Base-by-base conservation (phyloP, 2,888 invertebrate species). In the Nineta flava region DNA sequence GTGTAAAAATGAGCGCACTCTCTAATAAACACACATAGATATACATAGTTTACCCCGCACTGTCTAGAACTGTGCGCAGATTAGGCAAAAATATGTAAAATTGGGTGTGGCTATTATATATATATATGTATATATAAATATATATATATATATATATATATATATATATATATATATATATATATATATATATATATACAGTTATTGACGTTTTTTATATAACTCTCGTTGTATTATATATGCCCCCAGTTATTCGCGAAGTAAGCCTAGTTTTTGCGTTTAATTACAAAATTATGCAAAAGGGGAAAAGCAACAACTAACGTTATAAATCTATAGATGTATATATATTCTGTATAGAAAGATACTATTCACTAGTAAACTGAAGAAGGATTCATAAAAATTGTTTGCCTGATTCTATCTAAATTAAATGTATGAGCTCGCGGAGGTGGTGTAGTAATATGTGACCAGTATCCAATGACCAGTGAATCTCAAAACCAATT, bases 1-100 rank as follows among this genome's bases (percentile, higher is more conserved):
- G 31, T 48, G 48, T 26, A 48, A 48, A 48, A 48, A 48, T 48
- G 48, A 48, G 48, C 40, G 41, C 48, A 48, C 47, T 48, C 48
- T 48, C 48, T 48, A 48, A 48, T 48, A 48, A 48, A 48, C 48
- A 48, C 48, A 48, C 48, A 16, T 15, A 21, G 31, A 15, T 32
- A 42, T 41, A 16, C 15, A 38, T 35, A 26, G 32, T 45, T 17
- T 26, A 34, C 45, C 44, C 49, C 35, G 31, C 49, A 26, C 17
- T 26, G 15, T n/a, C 44, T 49, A 49, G 49, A 49, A 41, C 38
- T 45, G 48, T 34, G 49, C 49, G 40, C 40, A 49, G 44, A 49
- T 49, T 49, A 49, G 49, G 49, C 45, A 49, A 49, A 49, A 49
- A 49, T 49, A 49, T 49, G 49, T 49, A 49, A 49, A 49, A 49